phyloP scores from a whole-genome alignment of 2,113 vertebrate species.

The Oenanthe oenanthe region DNA sequence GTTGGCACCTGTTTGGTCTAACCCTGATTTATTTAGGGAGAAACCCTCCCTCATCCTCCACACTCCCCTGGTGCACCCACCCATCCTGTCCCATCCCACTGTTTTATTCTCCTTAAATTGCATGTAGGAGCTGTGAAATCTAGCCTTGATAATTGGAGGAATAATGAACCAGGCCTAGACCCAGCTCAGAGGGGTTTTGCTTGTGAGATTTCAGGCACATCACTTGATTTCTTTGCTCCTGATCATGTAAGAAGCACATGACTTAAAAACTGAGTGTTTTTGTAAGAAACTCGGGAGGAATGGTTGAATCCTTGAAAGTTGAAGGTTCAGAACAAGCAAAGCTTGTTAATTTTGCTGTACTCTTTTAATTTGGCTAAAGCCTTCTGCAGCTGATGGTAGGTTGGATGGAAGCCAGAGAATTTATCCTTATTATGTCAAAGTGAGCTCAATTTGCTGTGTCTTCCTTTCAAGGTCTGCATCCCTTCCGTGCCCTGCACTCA shows the following conservation, averaged over 20 bases:
- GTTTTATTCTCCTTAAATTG: background rate
- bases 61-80: background rate
- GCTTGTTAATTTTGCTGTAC: background rate
- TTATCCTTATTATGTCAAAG: background rate
- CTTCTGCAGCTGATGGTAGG: background rate
- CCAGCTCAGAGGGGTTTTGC: background rate
- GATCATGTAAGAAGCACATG: background rate
- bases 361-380: conserved; percentile 4
- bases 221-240: background rate
- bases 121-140: background rate
- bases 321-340: background rate
- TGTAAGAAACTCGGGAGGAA: background rate
- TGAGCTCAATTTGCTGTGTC: background rate
- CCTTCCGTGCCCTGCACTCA: background rate
- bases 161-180: too few relatives aligned
- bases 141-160: background rate
- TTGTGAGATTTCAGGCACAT: background rate
- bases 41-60: background rate
- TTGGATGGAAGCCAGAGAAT: background rate
- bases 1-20: background rate
- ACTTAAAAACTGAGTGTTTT: background rate
- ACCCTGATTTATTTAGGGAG: background rate
- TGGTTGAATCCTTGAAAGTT: background rate
- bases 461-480: background rate
- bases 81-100: background rate